These are phyloP conservation scores for Mastacembelus armatus DNA, from an alignment of 2,797 vertebrate genomes.

Conservation along the genomic window DNA sequence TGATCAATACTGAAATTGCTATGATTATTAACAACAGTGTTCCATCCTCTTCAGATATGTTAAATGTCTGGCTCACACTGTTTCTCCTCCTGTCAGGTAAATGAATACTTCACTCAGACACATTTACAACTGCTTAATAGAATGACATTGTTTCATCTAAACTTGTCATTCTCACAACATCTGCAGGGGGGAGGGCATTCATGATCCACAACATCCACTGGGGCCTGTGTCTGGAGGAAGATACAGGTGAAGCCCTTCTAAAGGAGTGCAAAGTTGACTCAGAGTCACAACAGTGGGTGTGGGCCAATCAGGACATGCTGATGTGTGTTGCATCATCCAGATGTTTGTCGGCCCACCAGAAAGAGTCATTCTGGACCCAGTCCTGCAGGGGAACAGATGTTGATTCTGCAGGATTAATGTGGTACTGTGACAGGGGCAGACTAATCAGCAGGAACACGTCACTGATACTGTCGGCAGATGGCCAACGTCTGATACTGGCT, in stretches of 20 bases:
- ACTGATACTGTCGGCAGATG: conserved; percentile 59
- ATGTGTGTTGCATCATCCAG: conserved; percentile 65
- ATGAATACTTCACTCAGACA: not conserved
- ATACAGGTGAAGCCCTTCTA: conserved; percentile 54
- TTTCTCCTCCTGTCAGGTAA: conserved; percentile 85
- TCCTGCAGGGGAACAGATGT: conserved; percentile 50
- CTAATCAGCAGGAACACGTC: conserved; percentile 70
- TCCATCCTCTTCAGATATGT: conserved; percentile 73
- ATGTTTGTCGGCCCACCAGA: conserved; percentile 72
- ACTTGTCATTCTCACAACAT: not conserved
- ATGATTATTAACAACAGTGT: not conserved
- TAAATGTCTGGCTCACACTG: conserved; percentile 72
- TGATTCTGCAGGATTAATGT: conserved; percentile 46
- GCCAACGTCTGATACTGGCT: conserved; percentile 47
- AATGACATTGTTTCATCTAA: not conserved
- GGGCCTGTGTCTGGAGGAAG: conserved; percentile 79
- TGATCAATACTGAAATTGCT: not conserved
- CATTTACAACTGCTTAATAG: not conserved
- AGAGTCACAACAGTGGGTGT: conserved; percentile 80
- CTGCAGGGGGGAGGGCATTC: conserved; percentile 72
- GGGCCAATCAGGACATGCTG: conserved; percentile 65
- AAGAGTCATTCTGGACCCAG: conserved; percentile 52
- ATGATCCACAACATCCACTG: conserved; percentile 72
- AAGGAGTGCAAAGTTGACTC: conserved; percentile 72
- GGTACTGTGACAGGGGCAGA: conserved; percentile 74